Evolutionary conservation across 2,113 vertebrate species (phyloP), one percentile per base, ranked within the genome.

Genomic region (Canis aureus): DNA sequence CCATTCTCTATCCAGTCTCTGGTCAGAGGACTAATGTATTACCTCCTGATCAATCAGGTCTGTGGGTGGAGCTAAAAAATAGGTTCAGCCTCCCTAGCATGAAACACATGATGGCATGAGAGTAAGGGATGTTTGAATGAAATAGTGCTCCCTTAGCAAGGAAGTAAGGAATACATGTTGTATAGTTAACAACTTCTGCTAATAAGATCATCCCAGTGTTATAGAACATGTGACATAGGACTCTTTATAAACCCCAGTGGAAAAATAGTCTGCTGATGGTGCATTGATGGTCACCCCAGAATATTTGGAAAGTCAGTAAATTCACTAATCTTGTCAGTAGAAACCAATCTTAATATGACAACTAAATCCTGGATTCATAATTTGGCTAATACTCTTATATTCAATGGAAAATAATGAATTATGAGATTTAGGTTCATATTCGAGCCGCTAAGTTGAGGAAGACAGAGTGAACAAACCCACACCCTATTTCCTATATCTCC

Each of bases 391-490:
- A 43, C 6, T 73, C 17, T 93, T 43, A 38, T 55, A 59, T 49
- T 94, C 51, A 89, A 3, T 81, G 32, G 73, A 76, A 93, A 95
- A 27, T 43, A 84, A 89, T 95, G 59, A 87, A 29, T 43, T 92
- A 53, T 74, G 66, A 89, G 29, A 81, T 88, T 95, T 96, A 86
- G 17, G 55, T 92, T 91, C 57, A 78, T 85, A 96, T 76, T 91
- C 15, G 73, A 90, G 35, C 59, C 71, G 53, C 11, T n/a, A 78
- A 13, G 27, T 66, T 92, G 78, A 78, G 49, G 13, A 96, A 2
- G 8, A 85, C 78, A 11, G 35, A 82, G 2, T 93, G 5, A 89
- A 85, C 7, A 53, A 92, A 78, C 69, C 71, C 57, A 49, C 5
- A 38, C 20, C 32, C 12, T 2, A 1, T 82, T 49, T 95, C 22